A percentile compares a stretch with the other conserved stretches of the same genome.
These are phyloP conservation scores for Drosophila fuyamai DNA, from an alignment of 1,140 invertebrate species.

Conservation along the genomic window DNA sequence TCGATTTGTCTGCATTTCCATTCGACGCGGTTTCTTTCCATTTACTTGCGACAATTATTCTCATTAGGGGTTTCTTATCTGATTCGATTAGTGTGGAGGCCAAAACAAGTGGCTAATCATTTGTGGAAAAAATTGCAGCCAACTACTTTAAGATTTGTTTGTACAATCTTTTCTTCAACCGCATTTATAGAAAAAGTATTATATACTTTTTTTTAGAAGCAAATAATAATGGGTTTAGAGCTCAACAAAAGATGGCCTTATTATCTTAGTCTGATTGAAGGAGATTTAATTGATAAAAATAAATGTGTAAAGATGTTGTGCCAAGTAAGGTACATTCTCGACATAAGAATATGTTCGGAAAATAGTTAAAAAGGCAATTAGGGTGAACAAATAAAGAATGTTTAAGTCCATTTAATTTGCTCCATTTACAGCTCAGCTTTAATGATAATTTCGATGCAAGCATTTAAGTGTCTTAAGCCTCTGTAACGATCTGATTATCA, in stretches of 20 bases:
- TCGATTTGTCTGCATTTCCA: constrained; percentile 17
- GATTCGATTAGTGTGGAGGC: not conserved
- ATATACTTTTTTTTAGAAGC: too few relatives aligned
- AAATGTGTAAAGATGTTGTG: too few relatives aligned
- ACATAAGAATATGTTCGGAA: too few relatives aligned
- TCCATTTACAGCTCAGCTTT: not conserved
- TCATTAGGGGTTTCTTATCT: constrained; percentile 16
- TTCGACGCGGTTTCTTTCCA: constrained; percentile 21
- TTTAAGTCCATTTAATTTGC: not conserved
- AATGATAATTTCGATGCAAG: not conserved
- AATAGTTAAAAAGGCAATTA: too few relatives aligned
- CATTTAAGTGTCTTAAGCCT: not conserved
- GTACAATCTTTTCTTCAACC: not conserved
- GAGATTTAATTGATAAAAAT: too few relatives aligned
- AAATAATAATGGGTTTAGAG: too few relatives aligned
- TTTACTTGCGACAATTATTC: constrained; percentile 14
- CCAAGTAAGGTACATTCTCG: too few relatives aligned
- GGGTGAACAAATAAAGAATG: not conserved
- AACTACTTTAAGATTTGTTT: not conserved
- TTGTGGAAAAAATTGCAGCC: not conserved
- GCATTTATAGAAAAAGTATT: not conserved
- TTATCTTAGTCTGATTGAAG: too few relatives aligned
- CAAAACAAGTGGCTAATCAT: not conserved
- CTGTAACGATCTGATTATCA: constrained; percentile 36
- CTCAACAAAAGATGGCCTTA: too few relatives aligned